Percentiles rank a stretch among this genome's conserved stretches.
These are phyloP conservation scores for Stegophylla sp. DNA, from an alignment of 2,888 invertebrate species.

Conservation along the genomic window DNA sequence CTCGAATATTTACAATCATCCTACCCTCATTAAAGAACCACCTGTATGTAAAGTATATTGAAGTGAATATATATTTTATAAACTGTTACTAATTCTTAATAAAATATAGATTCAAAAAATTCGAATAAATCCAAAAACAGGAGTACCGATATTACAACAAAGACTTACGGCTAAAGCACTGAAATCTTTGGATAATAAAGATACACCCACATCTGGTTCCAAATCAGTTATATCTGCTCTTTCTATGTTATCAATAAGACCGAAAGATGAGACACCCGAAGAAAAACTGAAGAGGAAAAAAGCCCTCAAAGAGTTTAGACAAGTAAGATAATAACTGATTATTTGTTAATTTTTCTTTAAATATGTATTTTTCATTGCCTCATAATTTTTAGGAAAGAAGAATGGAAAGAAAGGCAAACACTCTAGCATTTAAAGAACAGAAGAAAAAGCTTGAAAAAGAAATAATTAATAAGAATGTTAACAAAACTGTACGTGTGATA, in stretches of 20 bases:
- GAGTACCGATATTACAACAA: constrained; percentile 74
- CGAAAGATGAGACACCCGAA: constrained; percentile 80
- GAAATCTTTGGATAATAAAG: constrained; percentile 66
- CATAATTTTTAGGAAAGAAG: constrained; percentile 71
- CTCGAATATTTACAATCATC: constrained; percentile 91
- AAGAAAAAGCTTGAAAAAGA: constrained; percentile 82
- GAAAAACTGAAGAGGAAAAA: constrained; percentile 82
- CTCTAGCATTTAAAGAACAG: constrained; percentile 83
- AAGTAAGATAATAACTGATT: constrained; percentile 62
- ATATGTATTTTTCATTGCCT: constrained; percentile 26
- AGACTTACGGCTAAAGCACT: constrained; percentile 76
- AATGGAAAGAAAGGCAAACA: constrained; percentile 81
- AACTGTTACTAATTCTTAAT: constrained; percentile 35
- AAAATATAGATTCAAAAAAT: constrained; percentile 70
- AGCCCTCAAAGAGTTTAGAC: constrained; percentile 68
- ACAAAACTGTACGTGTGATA: constrained; percentile 47
- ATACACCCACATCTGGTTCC: constrained; percentile 61
- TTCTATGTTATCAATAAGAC: constrained; percentile 71
- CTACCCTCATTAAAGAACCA: constrained; percentile 80
- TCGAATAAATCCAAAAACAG: constrained; percentile 75
- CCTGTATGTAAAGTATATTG: constrained; percentile 67
- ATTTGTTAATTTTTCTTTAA: not conserved
- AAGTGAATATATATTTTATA: not conserved
- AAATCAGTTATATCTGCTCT: constrained; percentile 74
- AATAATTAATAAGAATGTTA: constrained; percentile 73